Base-by-base conservation (phyloP, 2,888 invertebrate species). In the Synergus laeviventris region DNA sequence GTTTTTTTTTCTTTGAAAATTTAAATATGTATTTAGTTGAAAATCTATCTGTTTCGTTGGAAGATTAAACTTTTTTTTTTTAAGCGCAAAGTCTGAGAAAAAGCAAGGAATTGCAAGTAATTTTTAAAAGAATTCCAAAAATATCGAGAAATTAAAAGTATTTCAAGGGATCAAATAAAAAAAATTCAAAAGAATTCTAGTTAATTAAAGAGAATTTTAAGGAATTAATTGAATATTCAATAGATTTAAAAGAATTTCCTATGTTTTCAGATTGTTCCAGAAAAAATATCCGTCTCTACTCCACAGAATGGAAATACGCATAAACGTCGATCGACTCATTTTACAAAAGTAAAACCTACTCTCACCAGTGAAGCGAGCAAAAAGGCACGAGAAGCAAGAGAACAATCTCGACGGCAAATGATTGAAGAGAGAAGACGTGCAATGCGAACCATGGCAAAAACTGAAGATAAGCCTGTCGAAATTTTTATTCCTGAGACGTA, bases 381-480 rank as follows among this genome's bases (percentile, higher is more conserved):
- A 39, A 91, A 89, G 83, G 89, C 94, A 80, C 91, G 95, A 1
- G 96, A 95, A 87, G 93, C 94, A 0, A 85, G 90, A 8, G 94
- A 93, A 82, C 92, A 93, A 82, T 96, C 96, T 60, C 93, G 97
- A 81, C 95, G 95, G 85, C 95, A 95, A 84, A 93, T 98, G 93
- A 91, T 97, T 82, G 97, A 97, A 85, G 95, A 93, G 87, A 94
- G 93, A 89, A 93, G 96, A 88, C 92, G 92, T 81, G 94, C 93
- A 11, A 93, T 94, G 92, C 88, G 90, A 62, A 85, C 84, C 24
- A 85, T 83, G n/a, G 83, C 81, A 18, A 85, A 87, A 74, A 88
- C 84, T 31, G 74, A 84, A 42, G 85, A 85, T 49, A 84, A 83
- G 77, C 83, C 89, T 49, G 90, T 91, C 18, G 87, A 89, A 84